phyloP scores from a whole-genome alignment of 2,888 invertebrate genomes.

The Philereme transversata region DNA sequence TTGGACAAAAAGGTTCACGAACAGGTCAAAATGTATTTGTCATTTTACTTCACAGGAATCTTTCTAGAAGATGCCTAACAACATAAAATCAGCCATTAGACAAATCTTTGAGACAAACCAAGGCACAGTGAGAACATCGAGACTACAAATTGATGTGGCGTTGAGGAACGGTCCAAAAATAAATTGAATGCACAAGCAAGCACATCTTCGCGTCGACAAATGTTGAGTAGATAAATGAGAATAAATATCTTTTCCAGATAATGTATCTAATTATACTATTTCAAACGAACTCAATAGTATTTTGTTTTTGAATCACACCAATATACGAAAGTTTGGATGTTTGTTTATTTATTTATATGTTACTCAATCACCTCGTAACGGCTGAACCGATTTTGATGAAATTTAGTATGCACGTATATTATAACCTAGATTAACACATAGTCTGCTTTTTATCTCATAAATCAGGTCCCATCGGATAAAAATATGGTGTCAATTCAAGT shows the following conservation, averaged over 20 bases:
- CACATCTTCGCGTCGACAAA: constrained; percentile 21
- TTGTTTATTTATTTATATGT: too few species aligned
- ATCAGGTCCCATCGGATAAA: too few species aligned
- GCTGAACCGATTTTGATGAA: too few species aligned
- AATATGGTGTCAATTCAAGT: too few species aligned
- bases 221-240: constrained; percentile 36
- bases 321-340: too few species aligned
- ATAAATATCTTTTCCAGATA: constrained; percentile 19
- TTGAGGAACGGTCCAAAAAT: constrained; percentile 65
- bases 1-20: constrained; percentile 17
- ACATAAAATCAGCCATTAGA: constrained; percentile 12
- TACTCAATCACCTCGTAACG: too few species aligned
- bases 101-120: constrained; percentile 14
- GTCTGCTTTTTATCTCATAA: too few species aligned
- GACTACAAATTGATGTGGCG: constrained; percentile 51
- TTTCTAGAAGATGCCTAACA: constrained; percentile 15
- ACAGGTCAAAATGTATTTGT: constrained; percentile 10
- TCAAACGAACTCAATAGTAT: neutral
- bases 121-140: constrained; percentile 29
- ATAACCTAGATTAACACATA: too few species aligned
- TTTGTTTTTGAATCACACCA: too few species aligned
- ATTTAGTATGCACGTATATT: too few species aligned
- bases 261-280: constrained; percentile 20
- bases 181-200: constrained; percentile 43
- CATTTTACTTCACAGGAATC: neutral